Conservation (phyloP, 2,888 invertebrate species). For the Hanleya hanleyi region DNA sequence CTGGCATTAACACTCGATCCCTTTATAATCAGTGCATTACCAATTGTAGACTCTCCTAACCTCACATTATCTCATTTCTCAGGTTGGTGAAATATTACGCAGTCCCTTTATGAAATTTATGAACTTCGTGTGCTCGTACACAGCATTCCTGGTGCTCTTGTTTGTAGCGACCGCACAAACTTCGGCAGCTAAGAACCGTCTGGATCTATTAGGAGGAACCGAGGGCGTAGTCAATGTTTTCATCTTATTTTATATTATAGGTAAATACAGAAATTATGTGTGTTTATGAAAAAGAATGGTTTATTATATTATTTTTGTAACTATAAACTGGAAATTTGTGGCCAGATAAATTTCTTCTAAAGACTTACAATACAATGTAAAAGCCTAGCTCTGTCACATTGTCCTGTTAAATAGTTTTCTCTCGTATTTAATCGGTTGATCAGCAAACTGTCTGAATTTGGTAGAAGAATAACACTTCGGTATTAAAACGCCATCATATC, state of each 20-base stretch:
- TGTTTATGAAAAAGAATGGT: neutral
- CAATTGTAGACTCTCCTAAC: too few relatives aligned
- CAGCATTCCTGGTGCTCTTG: conserved; percentile 46
- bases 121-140: conserved; percentile 50
- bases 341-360: too few relatives aligned
- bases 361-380: neutral
- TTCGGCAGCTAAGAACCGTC: conserved; percentile 15
- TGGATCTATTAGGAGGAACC: conserved; percentile 35
- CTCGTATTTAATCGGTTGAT: too few relatives aligned
- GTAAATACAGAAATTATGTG: conserved; percentile 22
- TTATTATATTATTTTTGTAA: too few relatives aligned
- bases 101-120: conserved; percentile 59
- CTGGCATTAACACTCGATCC: too few relatives aligned
- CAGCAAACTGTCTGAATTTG: too few relatives aligned
- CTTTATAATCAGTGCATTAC: too few relatives aligned
- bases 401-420: too few relatives aligned
- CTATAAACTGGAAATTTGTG: too few relatives aligned
- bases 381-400: too few relatives aligned
- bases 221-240: conserved; percentile 49
- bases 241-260: conserved; percentile 53
- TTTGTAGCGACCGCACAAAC: conserved; percentile 41
- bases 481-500: too few relatives aligned
- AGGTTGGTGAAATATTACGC: conserved; percentile 47
- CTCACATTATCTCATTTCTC: conserved; percentile 2
- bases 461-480: too few relatives aligned